These are phyloP conservation scores for Caenorhabditis sp. DNA, from an alignment of 2,888 invertebrate species.

Conservation along the genomic window DNA sequence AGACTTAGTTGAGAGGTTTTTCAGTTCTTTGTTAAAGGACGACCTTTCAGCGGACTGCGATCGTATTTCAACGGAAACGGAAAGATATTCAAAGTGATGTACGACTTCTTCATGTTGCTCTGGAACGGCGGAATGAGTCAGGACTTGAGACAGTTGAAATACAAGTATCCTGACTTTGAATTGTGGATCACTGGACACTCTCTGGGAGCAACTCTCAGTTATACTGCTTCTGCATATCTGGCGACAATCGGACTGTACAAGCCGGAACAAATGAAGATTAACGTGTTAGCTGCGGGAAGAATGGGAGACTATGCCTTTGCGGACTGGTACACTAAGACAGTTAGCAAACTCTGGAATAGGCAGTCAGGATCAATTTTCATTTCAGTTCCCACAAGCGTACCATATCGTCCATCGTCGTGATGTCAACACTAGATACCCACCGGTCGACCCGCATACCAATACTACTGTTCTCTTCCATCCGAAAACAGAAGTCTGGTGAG, in stretches of 20 bases:
- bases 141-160: conserved; percentile 59
- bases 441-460: conserved; percentile 1
- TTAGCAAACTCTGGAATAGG: no score
- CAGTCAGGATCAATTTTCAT: no score
- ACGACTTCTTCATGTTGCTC: conserved; percentile 56
- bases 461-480: neutral
- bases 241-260: conserved; percentile 53
- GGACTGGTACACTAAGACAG: conserved; percentile 59
- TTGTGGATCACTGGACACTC: conserved; percentile 64
- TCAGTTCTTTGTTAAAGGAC: no score
- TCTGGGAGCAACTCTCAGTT: conserved; percentile 52
- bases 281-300: conserved; percentile 52
- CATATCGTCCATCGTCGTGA: conserved; percentile 3
- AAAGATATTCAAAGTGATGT: conserved; percentile 65
- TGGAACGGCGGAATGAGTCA: conserved; percentile 56
- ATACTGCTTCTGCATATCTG: conserved; percentile 50
- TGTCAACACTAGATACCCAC: neutral
- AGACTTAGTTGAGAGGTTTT: no score
- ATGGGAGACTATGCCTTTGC: conserved; percentile 59
- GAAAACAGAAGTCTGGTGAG: conserved; percentile 6
- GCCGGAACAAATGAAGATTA: conserved; percentile 31
- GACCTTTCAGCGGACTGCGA: no score
- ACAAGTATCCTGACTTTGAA: conserved; percentile 58
- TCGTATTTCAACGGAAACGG: no score
- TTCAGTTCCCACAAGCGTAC: conserved; percentile 9